A percentile compares a stretch with the other conserved stretches of the same genome.
Conservation (phyloP, 1,140 invertebrate species). For the Drosophila obscura region DNA sequence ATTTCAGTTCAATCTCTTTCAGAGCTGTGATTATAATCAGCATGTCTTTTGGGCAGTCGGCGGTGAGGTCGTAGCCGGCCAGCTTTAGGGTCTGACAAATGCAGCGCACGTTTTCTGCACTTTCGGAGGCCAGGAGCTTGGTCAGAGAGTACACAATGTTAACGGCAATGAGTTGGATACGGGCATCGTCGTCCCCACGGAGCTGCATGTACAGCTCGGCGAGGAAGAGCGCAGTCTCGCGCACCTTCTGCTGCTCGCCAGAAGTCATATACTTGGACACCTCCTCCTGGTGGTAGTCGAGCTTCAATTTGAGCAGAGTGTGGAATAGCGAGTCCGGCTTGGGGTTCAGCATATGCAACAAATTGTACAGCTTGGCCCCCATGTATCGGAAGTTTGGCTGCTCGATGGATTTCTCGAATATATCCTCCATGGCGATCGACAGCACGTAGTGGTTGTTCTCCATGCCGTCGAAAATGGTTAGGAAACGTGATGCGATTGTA, state of each 20-base stretch:
- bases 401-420: slow-evolving; percentile 80
- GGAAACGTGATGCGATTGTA: slow-evolving; percentile 77
- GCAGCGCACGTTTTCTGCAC: slow-evolving; percentile 85
- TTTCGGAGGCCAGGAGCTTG: slow-evolving; percentile 61
- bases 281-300: slow-evolving; percentile 77
- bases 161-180: slow-evolving; percentile 73
- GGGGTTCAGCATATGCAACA: slow-evolving; percentile 78
- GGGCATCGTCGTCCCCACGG: slow-evolving; percentile 75
- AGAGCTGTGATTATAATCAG: slow-evolving; percentile 64
- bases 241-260: slow-evolving; percentile 68
- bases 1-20: slow-evolving; percentile 57
- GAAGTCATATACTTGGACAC: slow-evolving; percentile 71
- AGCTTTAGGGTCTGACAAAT: slow-evolving; percentile 85
- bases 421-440: slow-evolving; percentile 82
- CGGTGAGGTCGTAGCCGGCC: slow-evolving; percentile 79
- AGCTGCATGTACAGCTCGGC: slow-evolving; percentile 82
- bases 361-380: slow-evolving; percentile 81
- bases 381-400: slow-evolving; percentile 83
- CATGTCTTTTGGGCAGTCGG: slow-evolving; percentile 76
- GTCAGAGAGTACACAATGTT: slow-evolving; percentile 76
- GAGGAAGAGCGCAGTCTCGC: slow-evolving; percentile 76
- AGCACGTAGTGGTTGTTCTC: slow-evolving; percentile 78
- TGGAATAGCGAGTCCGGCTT: slow-evolving; percentile 78
- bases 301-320: slow-evolving; percentile 73
- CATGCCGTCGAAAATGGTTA: slow-evolving; percentile 80